Evolutionary conservation across 53 echinoderm and acorn worm species (phyloP).

Genomic region (Arbacia lixula): DNA sequence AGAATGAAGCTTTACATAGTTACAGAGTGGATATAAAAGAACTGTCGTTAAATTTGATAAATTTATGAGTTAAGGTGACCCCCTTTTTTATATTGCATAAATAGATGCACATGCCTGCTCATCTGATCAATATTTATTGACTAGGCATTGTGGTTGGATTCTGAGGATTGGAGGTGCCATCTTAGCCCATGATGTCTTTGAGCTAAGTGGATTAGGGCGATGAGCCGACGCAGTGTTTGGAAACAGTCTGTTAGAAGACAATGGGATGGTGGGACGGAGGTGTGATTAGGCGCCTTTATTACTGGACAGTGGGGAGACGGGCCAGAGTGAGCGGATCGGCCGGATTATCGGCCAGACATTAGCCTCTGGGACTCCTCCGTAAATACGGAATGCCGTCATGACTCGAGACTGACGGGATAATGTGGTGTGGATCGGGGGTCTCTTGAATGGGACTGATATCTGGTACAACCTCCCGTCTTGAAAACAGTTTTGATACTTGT

Average conservation of each 20-base stretch:
- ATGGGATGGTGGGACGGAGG: not conserved
- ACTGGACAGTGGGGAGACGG: slow-evolving; percentile 3
- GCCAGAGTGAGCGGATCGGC: not conserved
- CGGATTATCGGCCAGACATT: slow-evolving; percentile 1
- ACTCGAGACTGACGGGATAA: too few relatives aligned
- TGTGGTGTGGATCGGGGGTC: too few relatives aligned
- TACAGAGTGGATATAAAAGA: too few relatives aligned
- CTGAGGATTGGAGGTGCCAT: slow-evolving; percentile 12
- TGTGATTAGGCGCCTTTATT: slow-evolving; percentile 38
- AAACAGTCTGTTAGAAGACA: slow-evolving; percentile 23
- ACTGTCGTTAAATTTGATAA: too few relatives aligned
- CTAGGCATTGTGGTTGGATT: too few relatives aligned
- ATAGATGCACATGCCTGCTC: too few relatives aligned
- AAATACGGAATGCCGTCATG: slow-evolving; percentile 7
- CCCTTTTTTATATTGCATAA: not conserved
- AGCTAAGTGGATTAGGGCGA: not conserved
- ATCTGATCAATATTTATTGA: too few relatives aligned
- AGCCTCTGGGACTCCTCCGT: not conserved
- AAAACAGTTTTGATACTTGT: too few relatives aligned
- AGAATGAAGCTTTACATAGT: too few relatives aligned
- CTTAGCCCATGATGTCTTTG: not conserved
- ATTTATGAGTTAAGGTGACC: not conserved
- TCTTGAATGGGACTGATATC: too few relatives aligned
- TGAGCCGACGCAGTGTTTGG: slow-evolving; percentile 30
- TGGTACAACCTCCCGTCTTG: too few relatives aligned